These are phyloP conservation scores for Netelia virgata DNA, from an alignment of 2,888 invertebrate genomes.

Conservation along the genomic window DNA sequence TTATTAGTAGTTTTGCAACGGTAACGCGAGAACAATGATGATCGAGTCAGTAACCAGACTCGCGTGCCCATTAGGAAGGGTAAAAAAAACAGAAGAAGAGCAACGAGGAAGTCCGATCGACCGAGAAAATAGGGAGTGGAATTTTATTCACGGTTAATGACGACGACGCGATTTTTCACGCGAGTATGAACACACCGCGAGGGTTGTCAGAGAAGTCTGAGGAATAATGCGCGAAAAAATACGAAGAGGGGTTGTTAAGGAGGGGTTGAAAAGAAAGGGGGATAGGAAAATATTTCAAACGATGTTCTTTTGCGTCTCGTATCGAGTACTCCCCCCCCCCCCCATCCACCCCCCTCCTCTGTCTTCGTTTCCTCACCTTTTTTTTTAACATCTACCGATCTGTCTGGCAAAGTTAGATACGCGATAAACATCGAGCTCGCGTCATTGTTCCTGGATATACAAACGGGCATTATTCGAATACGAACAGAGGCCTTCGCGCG, in stretches of 20 bases:
- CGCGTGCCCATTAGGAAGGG: neutral
- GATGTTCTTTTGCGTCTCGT: conserved; percentile 32
- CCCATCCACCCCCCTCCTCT: neutral
- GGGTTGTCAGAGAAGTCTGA: neutral
- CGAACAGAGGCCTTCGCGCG: no score
- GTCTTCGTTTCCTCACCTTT: neutral
- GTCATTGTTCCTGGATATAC: no score
- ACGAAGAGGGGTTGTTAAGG: no score
- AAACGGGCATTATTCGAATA: no score
- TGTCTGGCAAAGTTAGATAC: neutral
- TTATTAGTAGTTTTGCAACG: neutral
- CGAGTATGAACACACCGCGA: conserved; percentile 1
- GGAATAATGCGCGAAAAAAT: conserved; percentile 23
- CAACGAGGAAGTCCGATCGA: neutral
- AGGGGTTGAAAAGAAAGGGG: neutral
- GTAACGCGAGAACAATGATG: conserved; percentile 1
- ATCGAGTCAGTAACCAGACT: neutral
- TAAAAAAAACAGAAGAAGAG: conserved; percentile 7
- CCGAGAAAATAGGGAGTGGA: neutral
- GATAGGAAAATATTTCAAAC: conserved; percentile 6
- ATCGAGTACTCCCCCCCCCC: conserved; percentile 10
- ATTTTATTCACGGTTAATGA: conserved; percentile 42
- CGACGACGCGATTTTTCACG: conserved; percentile 18
- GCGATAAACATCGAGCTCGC: no score
- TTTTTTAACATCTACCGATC: conserved; percentile 12